These are phyloP conservation scores for Phylloscopus collybita DNA, from an alignment of 2,797 vertebrate genomes.

Conservation along the genomic window DNA sequence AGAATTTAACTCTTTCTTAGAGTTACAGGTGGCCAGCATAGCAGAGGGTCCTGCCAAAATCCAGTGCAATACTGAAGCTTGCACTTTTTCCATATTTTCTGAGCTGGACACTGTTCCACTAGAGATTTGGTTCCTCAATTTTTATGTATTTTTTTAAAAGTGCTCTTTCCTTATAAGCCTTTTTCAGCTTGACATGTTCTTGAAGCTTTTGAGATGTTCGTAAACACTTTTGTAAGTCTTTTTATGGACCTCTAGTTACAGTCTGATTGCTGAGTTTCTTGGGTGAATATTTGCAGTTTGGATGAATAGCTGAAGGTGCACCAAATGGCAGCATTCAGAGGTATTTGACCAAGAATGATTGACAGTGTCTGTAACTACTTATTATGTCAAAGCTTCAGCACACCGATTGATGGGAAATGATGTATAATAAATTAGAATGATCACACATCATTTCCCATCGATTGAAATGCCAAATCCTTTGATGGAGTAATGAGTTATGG, in stretches of 20 bases:
- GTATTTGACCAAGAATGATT: slow-evolving; percentile 83
- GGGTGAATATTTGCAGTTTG: slow-evolving; percentile 64
- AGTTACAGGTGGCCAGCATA: background rate
- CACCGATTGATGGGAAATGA: slow-evolving; percentile 86
- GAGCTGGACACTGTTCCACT: background rate
- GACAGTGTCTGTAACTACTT: slow-evolving; percentile 84
- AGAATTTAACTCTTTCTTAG: background rate
- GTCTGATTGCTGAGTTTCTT: slow-evolving; percentile 34
- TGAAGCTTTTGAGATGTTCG: background rate
- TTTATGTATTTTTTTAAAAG: background rate
- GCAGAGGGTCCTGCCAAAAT: background rate
- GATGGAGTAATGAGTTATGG: slow-evolving; percentile 85
- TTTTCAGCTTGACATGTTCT: background rate
- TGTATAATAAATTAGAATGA: slow-evolving; percentile 89
- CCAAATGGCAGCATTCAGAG: slow-evolving; percentile 72
- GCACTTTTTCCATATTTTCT: background rate
- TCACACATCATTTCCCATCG: slow-evolving; percentile 89
- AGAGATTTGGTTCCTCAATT: background rate
- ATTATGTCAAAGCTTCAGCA: slow-evolving; percentile 84
- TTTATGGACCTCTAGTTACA: background rate
- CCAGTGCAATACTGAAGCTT: background rate
- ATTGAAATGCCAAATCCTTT: slow-evolving; percentile 86
- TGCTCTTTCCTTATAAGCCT: background rate
- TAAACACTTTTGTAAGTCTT: background rate
- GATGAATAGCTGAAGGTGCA: slow-evolving; percentile 72